These are phyloP conservation scores for Natator depressus DNA, from an alignment of 2,113 vertebrate genomes.

Conservation along the genomic window DNA sequence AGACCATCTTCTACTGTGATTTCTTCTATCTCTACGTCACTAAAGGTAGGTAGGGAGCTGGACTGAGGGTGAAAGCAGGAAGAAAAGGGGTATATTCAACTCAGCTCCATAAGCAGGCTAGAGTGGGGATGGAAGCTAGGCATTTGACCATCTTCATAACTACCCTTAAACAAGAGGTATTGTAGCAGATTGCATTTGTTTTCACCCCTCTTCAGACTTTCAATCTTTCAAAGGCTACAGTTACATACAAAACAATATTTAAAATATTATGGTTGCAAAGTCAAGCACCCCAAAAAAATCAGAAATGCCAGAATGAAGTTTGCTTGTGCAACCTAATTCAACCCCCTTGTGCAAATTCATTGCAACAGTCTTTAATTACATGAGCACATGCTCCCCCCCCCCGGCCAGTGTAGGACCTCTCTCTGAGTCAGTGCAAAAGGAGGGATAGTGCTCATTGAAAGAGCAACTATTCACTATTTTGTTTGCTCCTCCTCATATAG, in stretches of 20 bases:
- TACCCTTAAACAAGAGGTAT: not conserved
- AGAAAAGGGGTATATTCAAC: not conserved
- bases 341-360: not conserved
- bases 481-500: not conserved
- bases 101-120: constrained; percentile 10
- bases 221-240: constrained; percentile 40
- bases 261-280: not conserved
- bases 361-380: not conserved
- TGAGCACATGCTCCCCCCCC: not conserved
- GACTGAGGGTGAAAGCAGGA: not conserved
- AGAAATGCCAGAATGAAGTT: not conserved
- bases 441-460: not conserved
- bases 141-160: not conserved
- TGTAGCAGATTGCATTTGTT: constrained; percentile 21
- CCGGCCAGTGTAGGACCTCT: not conserved
- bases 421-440: not conserved
- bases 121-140: not conserved
- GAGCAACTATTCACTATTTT: not conserved
- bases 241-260: not conserved
- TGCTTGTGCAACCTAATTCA: not conserved
- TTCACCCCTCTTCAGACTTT: not conserved
- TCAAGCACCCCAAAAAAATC: not conserved
- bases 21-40: constrained; percentile 99
- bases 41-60: constrained; percentile 81
- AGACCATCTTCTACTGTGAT: constrained; percentile 99